Conservation (phyloP, 2,113 vertebrate species). For the Toxostoma redivivum region DNA sequence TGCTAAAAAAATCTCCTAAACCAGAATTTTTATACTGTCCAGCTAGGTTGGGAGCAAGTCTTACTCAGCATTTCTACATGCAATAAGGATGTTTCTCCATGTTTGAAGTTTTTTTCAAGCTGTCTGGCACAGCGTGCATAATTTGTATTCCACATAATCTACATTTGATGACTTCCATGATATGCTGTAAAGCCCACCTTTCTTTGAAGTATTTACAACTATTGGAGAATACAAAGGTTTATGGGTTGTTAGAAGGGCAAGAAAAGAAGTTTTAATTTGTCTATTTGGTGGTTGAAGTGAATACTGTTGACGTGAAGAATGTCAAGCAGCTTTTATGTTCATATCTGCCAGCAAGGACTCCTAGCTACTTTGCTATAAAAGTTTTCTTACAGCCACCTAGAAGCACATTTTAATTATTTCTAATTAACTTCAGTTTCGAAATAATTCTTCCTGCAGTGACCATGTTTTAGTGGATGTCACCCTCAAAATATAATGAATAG, state of each 20-base stretch:
- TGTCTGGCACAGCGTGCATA: background rate
- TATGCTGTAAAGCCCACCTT: background rate
- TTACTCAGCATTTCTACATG: background rate
- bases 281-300: background rate
- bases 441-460: background rate
- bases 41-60: accelerated
- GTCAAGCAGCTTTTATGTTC: background rate
- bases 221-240: background rate
- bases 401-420: background rate
- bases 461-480: background rate
- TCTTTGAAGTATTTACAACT: background rate
- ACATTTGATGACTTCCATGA: background rate
- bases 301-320: background rate
- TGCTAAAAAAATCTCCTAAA: background rate
- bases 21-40: background rate
- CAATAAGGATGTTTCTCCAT: background rate
- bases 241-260: background rate
- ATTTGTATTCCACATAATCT: background rate
- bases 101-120: background rate
- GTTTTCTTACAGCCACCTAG: background rate
- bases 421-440: background rate
- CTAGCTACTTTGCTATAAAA: background rate
- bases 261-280: background rate
- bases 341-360: background rate
- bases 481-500: background rate